These are phyloP conservation scores for Danio jaintianensis DNA, from an alignment of 2,797 vertebrate genomes.

Conservation along the genomic window DNA sequence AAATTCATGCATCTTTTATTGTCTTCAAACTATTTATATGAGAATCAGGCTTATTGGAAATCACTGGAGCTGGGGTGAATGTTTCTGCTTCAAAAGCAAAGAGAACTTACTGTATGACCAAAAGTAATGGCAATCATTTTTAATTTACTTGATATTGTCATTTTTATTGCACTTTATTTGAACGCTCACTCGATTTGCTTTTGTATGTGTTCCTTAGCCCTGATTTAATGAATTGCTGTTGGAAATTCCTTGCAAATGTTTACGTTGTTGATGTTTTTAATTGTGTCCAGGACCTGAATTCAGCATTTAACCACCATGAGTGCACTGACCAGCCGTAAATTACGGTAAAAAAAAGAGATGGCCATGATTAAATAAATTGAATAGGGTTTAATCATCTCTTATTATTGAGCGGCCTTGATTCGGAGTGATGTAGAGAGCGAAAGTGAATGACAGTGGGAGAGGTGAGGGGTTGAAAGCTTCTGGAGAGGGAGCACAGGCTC, in stretches of 20 bases:
- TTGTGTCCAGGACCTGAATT: slow-evolving; percentile 1
- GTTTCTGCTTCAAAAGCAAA: slow-evolving; percentile 17
- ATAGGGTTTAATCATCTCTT: slow-evolving; percentile 37
- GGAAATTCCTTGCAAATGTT: background rate
- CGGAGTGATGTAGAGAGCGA: slow-evolving; percentile 9
- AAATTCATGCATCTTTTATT: slow-evolving; percentile 31
- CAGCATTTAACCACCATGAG: background rate
- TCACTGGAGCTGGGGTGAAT: background rate
- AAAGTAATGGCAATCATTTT: slow-evolving; percentile 15
- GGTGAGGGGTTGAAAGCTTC: slow-evolving; percentile 44
- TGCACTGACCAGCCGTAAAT: slow-evolving; percentile 11
- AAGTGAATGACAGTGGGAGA: slow-evolving; percentile 26
- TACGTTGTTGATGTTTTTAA: background rate
- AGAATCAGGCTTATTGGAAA: slow-evolving; percentile 40
- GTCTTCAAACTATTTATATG: slow-evolving; percentile 22
- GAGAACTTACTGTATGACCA: background rate
- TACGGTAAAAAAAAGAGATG: slow-evolving; percentile 2
- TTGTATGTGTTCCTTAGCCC: background rate
- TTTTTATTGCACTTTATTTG: background rate
- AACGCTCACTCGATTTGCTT: background rate
- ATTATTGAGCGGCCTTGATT: slow-evolving; percentile 40
- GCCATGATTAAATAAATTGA: slow-evolving; percentile 36
- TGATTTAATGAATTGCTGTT: background rate
- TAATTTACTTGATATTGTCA: slow-evolving; percentile 19
- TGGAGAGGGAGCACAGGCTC: slow-evolving; percentile 57